A percentile compares a stretch with the other conserved stretches of the same genome.
These are phyloP conservation scores for Microtus richardsoni DNA, from an alignment of 2,113 vertebrate genomes.

Conservation along the genomic window DNA sequence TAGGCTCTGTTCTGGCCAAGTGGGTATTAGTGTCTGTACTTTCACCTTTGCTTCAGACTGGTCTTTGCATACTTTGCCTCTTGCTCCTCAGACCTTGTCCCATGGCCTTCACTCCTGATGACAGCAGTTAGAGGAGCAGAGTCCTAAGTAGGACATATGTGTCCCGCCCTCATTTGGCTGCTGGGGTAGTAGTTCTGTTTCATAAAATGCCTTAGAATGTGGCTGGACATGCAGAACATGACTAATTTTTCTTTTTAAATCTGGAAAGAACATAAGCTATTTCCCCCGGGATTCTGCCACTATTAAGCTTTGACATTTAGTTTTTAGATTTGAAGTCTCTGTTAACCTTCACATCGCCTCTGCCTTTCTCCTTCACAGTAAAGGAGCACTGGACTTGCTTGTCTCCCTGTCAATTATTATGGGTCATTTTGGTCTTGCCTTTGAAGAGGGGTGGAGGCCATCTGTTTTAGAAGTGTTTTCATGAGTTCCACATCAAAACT, in stretches of 20 bases:
- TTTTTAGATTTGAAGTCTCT: slow-evolving; percentile 25
- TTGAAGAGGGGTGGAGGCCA: not conserved
- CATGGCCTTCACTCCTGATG: slow-evolving; percentile 26
- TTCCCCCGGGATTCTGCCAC: not conserved
- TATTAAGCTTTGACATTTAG: not conserved
- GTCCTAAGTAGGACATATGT: not conserved
- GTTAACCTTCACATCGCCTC: not conserved
- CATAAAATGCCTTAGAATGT: not conserved
- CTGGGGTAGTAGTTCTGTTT: not conserved
- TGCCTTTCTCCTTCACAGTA: not conserved
- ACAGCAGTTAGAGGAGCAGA: not conserved
- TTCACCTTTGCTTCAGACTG: not conserved
- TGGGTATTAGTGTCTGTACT: not conserved
- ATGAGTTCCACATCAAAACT: not conserved
- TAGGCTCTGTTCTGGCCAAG: not conserved
- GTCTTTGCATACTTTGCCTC: not conserved
- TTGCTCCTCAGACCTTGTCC: not conserved
- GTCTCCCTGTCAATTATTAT: not conserved
- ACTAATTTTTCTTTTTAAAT: slow-evolving; percentile 14
- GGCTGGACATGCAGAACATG: slow-evolving; percentile 56
- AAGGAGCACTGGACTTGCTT: not conserved
- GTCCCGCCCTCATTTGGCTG: not conserved
- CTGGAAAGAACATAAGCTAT: slow-evolving; percentile 58
- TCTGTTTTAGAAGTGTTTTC: slow-evolving; percentile 4
- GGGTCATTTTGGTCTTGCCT: not conserved